These are phyloP conservation scores for Troides helena DNA, from an alignment of 2,888 invertebrate species.

Conservation along the genomic window DNA sequence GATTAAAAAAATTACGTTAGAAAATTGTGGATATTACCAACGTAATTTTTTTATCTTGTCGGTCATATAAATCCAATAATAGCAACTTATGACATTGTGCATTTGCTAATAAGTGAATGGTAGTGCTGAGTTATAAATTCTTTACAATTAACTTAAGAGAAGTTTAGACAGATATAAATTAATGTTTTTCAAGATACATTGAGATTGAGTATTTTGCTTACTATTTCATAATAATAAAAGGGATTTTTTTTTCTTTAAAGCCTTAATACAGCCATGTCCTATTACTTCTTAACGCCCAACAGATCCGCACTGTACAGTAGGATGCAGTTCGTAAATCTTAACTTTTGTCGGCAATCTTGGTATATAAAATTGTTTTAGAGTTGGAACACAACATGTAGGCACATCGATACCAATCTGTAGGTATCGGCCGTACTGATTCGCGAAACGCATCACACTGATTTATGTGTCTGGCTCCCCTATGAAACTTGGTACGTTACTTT, in stretches of 20 bases:
- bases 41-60: conserved; percentile 15
- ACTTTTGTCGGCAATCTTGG: conserved; percentile 64
- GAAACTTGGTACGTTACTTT: conserved; percentile 26
- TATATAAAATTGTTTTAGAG: conserved; percentile 66
- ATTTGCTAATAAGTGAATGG: no score
- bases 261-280: conserved; percentile 30
- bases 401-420: conserved; percentile 57
- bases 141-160: neutral
- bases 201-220: neutral
- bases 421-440: conserved; percentile 57
- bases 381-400: conserved; percentile 51
- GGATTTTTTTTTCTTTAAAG: no score
- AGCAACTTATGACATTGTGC: no score
- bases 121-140: no score
- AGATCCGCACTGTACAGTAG: conserved; percentile 40
- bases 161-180: neutral
- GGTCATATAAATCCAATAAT: no score
- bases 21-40: conserved; percentile 39
- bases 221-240: no score
- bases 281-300: conserved; percentile 31
- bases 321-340: conserved; percentile 65
- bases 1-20: conserved; percentile 42
- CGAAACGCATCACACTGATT: conserved; percentile 63
- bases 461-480: conserved; percentile 55
- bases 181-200: neutral